Base-by-base conservation (phyloP, 2,888 invertebrate species). In the Apoderus coryli region DNA sequence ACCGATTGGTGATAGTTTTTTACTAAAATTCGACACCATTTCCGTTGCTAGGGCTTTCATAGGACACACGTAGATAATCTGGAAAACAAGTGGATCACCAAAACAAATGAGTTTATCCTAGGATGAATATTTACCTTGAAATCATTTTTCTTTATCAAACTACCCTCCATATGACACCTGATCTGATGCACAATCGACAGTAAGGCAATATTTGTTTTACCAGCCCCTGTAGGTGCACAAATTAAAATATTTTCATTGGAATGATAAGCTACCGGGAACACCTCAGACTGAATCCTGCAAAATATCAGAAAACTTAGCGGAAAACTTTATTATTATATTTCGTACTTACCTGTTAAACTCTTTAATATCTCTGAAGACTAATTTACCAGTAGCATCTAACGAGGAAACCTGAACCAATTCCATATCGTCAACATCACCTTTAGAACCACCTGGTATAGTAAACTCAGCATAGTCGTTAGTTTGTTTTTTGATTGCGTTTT, bases 31-130 rank as follows among this genome's bases (percentile, higher is more conserved):
- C 0, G 75, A 70, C 0, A 95, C 90, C 93, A 99, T 98, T 66
- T 99, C 98, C 1, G 95, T 79, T 0, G 98, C 98, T 22, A 99
- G 59, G 0, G 98, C 98, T 63, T 98, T 99, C 98, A 98, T 99
- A 2, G 98, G 98, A 1, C 96, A 96, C 43, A 99, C 85, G 59
- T 99, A 98, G 28, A 99, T 82, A 45, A 98, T 90, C 78, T 86
- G n/a, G 22, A n/a, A 23, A 11, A 4, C 7, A 30, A 15, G 26
- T n/a, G 11, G 14, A 22, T 4, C 14, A 15, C 24, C 25, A 7
- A 14, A 14, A 31, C 12, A 23, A 15, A 4, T n/a, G n/a, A n/a
- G n/a, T n/a, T n/a, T n/a, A n/a, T n/a, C 4, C 9, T 2, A 31
- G 11, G 7, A 28, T 29, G n/a, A 3, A 25, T 16, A 27, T 28